A percentile compares a stretch with the other conserved stretches of the same genome.
phyloP scores from a whole-genome alignment of 2,888 invertebrate species.

The Leptinotarsa peninsularis region DNA sequence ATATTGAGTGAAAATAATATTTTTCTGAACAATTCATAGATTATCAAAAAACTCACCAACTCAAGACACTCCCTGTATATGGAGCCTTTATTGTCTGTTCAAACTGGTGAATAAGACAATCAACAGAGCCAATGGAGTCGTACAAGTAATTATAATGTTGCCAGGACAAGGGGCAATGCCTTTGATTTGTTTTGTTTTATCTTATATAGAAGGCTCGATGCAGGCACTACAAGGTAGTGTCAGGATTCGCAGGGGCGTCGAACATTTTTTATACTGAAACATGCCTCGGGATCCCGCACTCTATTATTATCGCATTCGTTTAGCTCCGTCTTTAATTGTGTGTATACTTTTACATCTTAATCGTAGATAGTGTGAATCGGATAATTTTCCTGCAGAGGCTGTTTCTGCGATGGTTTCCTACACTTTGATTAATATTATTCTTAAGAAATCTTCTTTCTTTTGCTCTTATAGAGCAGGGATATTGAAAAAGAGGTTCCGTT shows the following conservation, averaged over 20 bases:
- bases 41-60: too few species aligned
- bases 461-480: neutral
- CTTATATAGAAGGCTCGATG: constrained; percentile 39
- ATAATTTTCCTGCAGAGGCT: constrained; percentile 32
- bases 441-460: neutral
- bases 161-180: constrained; percentile 45
- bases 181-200: constrained; percentile 41
- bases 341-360: constrained; percentile 56
- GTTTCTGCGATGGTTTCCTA: neutral
- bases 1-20: too few species aligned
- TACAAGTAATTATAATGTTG: constrained; percentile 51
- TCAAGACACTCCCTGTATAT: neutral
- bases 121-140: constrained; percentile 43
- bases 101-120: constrained; percentile 42
- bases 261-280: constrained; percentile 52
- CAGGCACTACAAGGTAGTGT: constrained; percentile 45
- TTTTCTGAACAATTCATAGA: too few species aligned
- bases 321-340: constrained; percentile 55
- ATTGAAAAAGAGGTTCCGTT: neutral
- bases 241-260: constrained; percentile 55
- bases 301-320: constrained; percentile 60
- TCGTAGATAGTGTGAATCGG: constrained; percentile 43
- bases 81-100: constrained; percentile 19
- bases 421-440: constrained; percentile 1
- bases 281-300: constrained; percentile 55